These are phyloP conservation scores for Tenualosa thibaudeaui DNA, from an alignment of 2,797 vertebrate species.

Conservation along the genomic window DNA sequence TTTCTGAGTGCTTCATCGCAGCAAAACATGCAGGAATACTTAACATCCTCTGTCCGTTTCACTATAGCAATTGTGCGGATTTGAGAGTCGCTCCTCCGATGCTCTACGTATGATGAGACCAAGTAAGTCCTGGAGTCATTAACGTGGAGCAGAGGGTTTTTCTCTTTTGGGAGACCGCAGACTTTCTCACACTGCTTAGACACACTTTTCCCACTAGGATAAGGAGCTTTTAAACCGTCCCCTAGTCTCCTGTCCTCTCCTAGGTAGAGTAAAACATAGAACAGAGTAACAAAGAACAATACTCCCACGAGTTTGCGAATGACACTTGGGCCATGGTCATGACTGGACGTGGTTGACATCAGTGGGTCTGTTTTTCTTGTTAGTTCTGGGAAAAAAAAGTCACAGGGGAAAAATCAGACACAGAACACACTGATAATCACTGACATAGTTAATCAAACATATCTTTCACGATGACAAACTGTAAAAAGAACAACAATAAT, in stretches of 20 bases:
- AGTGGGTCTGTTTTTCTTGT: not conserved
- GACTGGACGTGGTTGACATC: not conserved
- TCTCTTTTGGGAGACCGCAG: slow-evolving; percentile 28
- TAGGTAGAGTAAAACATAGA: not conserved
- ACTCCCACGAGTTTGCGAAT: not conserved
- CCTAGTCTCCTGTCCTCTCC: not conserved
- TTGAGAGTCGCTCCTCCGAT: not conserved
- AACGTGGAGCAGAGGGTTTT: slow-evolving; percentile 35
- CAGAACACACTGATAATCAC: too few species aligned
- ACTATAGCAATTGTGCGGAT: slow-evolving; percentile 53
- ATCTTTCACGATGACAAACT: too few species aligned
- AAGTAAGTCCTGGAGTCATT: slow-evolving; percentile 28
- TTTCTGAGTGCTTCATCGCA: slow-evolving; percentile 36
- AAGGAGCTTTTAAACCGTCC: not conserved
- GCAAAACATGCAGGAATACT: slow-evolving; percentile 54
- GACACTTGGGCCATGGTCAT: not conserved
- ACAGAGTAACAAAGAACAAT: not conserved
- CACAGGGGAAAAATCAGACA: not conserved
- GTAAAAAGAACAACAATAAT: not conserved
- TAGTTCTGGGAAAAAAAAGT: not conserved
- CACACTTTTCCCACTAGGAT: not conserved
- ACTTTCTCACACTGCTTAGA: not conserved
- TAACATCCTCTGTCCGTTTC: slow-evolving; percentile 25
- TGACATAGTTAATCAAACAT: not conserved
- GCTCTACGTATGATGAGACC: slow-evolving; percentile 43